Percentiles rank a stretch among this genome's conserved stretches.
phyloP scores from a whole-genome alignment of 2,888 invertebrate genomes.

The Dusona sp. region DNA sequence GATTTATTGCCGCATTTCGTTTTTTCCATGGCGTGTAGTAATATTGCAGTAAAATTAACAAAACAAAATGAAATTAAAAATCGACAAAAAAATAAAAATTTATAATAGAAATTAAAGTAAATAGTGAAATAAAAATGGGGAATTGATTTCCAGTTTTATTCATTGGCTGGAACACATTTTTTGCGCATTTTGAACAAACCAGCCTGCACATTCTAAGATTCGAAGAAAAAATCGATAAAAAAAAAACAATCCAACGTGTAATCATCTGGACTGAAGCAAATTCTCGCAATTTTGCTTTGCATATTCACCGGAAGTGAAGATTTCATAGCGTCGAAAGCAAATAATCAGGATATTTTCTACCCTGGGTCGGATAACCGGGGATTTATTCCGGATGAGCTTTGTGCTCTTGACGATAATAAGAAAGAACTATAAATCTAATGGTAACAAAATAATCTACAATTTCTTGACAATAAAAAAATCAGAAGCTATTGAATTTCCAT shows the following conservation, averaged over 20 bases:
- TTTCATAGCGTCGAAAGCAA: conserved; percentile 42
- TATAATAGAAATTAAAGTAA: not conserved
- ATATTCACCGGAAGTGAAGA: conserved; percentile 50
- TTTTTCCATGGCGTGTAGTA: not conserved
- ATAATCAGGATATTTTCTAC: conserved; percentile 17
- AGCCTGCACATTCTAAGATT: not conserved
- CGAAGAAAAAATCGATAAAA: not conserved
- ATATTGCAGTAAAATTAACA: not conserved
- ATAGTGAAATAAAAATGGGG: not conserved
- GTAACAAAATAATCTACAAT: not conserved
- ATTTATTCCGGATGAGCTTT: conserved; percentile 34
- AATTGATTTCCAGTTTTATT: not conserved
- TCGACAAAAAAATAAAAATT: not conserved
- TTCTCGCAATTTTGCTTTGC: not conserved
- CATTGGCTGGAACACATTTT: not conserved
- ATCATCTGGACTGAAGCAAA: conserved; percentile 1
- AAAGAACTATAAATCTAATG: not conserved
- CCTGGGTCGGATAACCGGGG: conserved; percentile 17
- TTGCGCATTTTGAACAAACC: not conserved
- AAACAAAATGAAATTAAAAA: not conserved
- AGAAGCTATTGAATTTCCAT: too few species aligned
- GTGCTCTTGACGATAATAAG: not conserved
- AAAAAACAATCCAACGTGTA: not conserved
- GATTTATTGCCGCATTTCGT: not conserved
- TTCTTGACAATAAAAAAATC: too few species aligned